Base-by-base conservation (phyloP, 53 echinoderm and acorn worm genomes). In the Arbacia lixula region DNA sequence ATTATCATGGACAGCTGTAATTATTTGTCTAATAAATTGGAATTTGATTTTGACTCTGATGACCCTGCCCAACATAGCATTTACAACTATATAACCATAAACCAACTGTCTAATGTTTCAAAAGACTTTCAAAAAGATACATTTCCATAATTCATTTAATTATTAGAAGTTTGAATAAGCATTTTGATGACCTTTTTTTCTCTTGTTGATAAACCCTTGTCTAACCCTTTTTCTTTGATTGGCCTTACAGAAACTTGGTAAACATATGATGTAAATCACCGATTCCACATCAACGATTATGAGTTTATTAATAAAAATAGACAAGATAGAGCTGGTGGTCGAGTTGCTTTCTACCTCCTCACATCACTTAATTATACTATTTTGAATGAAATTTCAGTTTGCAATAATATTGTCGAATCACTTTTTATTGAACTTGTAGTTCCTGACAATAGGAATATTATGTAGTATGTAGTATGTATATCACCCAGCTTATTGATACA, bases 391-490 rank as follows among this genome's bases (percentile, higher is more conserved):
- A 10, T 81, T 42, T n/a, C 17, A 61, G 19, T 81, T 16, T 30
- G 33, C 34, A 76, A 19, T 19, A 28, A 26, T 4, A n/a, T 52
- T 26, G 49, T 51, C 30, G 84, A 68, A 21, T 84, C 66, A 9
- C 32, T 85, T 28, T 85, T 71, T 71, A 56, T 71, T 71, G 85
- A 71, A 71, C 54, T 71, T 17, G 56, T 60, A 14, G 37, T 27
- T 38, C 38, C 58, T 24, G 29, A 39, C 0, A 58, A 41, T 38
- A 84, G 68, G 43, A 53, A 54, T 26, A 68, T 84, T 31, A 55
- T 84, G 4, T 36, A 36, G 36, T 67, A 68, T 6, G 33, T 71
- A 26, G 34, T 83, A 10, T 66, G 66, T 83, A 26, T 51, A 42
- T 53, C 52, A 12, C 83, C 83, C 3, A 66, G 40, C 19, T 60